Percentiles rank a stretch among this genome's conserved stretches.
Conservation (phyloP, 2,797 vertebrate genomes). For the Trachops cirrhosus region DNA sequence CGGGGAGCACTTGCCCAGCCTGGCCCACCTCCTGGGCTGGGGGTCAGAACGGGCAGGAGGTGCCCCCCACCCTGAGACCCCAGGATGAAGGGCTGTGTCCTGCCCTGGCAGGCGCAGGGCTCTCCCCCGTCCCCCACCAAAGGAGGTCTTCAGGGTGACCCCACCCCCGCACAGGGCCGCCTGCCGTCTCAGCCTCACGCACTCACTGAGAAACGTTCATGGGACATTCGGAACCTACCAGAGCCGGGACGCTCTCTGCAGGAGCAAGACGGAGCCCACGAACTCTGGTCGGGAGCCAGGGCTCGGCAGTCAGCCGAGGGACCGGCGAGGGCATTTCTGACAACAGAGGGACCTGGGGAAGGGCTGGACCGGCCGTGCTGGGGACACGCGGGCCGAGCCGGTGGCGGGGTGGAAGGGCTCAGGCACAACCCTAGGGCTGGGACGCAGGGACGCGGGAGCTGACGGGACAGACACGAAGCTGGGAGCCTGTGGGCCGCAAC, state of each 20-base stretch:
- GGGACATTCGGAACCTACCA: accelerated
- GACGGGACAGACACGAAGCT: neutral
- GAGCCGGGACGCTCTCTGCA: neutral
- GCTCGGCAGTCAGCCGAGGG: neutral
- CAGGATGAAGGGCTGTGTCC: neutral
- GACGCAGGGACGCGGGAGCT: neutral
- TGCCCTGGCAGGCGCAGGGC: neutral
- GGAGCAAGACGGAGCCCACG: neutral
- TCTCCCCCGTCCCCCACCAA: neutral
- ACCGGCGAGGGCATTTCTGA: too few relatives aligned
- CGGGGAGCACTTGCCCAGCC: neutral
- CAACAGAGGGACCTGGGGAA: neutral
- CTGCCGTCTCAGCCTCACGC: neutral
- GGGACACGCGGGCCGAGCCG: neutral
- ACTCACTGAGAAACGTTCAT: accelerated
- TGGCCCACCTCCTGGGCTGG: neutral
- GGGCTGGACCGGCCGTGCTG: neutral
- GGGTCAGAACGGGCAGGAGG: neutral
- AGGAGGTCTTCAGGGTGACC: neutral
- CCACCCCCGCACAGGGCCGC: neutral
- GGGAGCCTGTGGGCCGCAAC: neutral
- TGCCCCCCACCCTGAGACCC: neutral
- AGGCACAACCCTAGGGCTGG: neutral
- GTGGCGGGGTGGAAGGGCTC: neutral
- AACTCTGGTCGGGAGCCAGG: neutral